Conservation (phyloP, 2,888 invertebrate genomes). For the Ypsolopha sequella region DNA sequence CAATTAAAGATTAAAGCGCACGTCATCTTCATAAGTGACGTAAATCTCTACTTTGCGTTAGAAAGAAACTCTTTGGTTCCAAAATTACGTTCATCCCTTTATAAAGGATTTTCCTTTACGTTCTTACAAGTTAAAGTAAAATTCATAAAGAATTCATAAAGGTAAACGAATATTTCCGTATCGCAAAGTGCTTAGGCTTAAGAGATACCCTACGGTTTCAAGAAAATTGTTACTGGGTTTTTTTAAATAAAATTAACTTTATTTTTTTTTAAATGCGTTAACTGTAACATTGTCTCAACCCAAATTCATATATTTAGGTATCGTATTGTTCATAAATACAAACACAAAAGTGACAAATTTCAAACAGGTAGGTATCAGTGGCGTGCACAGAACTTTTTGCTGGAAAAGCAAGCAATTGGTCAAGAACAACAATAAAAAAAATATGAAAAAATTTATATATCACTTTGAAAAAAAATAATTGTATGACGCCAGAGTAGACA, state of each 20-base stretch:
- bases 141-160: conserved; percentile 32
- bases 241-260: not conserved
- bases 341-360: not conserved
- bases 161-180: conserved; percentile 13
- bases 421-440: too few species aligned
- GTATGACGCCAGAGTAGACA: too few species aligned
- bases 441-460: too few species aligned
- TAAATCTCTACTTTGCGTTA: not conserved
- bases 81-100: not conserved
- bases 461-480: too few species aligned
- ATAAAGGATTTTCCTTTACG: conserved; percentile 2
- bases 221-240: not conserved
- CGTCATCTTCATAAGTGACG: not conserved
- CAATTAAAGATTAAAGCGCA: not conserved
- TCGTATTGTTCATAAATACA: not conserved
- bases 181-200: not conserved
- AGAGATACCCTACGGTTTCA: too few species aligned
- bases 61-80: not conserved
- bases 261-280: too few species aligned
- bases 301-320: too few species aligned
- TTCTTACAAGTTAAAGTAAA: conserved; percentile 27
- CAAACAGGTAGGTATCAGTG: not conserved
- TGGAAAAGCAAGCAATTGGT: too few species aligned
- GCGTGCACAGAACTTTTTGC: too few species aligned
- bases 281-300: too few species aligned